Percentiles rank a stretch among this genome's conserved stretches.
Conservation (phyloP, 2,113 vertebrate genomes). For the Anarhynchus alexandrinus region DNA sequence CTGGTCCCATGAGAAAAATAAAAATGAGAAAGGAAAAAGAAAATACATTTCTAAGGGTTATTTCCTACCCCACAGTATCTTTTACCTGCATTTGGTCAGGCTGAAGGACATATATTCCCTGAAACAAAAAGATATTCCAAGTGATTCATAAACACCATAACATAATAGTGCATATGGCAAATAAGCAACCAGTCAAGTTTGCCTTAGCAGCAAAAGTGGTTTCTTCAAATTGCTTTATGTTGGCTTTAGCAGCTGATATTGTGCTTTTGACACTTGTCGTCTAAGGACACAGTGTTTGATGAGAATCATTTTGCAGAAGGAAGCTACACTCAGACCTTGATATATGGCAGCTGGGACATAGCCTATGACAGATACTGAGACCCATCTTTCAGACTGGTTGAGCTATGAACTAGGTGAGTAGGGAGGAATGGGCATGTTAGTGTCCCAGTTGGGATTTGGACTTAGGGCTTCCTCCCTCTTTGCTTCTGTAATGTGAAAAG, state of each 20-base stretch:
- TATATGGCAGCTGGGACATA: neutral
- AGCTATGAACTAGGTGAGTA: neutral
- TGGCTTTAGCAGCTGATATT: neutral
- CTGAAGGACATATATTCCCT: constrained; percentile 86
- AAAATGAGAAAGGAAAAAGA: neutral
- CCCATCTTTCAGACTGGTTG: neutral
- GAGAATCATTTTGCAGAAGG: neutral
- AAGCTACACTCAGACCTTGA: neutral
- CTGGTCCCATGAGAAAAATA: neutral
- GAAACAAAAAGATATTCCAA: constrained; percentile 63
- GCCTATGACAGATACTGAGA: neutral
- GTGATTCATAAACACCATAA: constrained; percentile 19
- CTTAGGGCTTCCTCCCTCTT: neutral
- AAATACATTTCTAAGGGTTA: neutral
- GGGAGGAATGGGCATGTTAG: neutral
- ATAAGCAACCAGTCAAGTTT: neutral
- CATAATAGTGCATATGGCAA: neutral
- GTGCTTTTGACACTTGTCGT: neutral
- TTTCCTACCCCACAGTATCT: neutral
- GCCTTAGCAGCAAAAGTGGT: neutral
- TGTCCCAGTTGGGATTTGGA: neutral
- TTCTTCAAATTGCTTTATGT: neutral
- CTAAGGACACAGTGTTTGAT: neutral
- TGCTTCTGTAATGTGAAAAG: neutral
- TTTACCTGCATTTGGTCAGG: constrained; percentile 97